Evolutionary conservation across 2,797 vertebrate species (phyloP), one percentile per base, ranked within the genome.

Genomic region (Capromys pilorides): DNA sequence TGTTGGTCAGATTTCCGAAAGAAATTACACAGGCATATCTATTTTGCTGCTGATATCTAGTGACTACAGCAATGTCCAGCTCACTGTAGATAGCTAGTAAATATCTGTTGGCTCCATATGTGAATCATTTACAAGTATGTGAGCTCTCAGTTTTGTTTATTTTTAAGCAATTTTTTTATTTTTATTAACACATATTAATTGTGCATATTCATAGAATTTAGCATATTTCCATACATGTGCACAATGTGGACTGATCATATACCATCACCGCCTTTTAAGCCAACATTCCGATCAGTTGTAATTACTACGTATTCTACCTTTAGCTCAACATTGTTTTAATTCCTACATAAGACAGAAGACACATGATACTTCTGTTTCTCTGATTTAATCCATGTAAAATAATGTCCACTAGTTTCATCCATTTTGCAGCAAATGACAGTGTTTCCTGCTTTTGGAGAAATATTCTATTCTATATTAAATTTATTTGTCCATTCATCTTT

Each of bases 1-100:
- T 85, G 36, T 57, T 93, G 67, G 67, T 90, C 51, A 79, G 7
- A 31, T 78, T 78, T 89, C 39, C n/a, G 88, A 80, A 93, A 91
- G 31, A 61, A 94, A 90, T 92, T 84, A 80, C 39, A 71, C 24
- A 94, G 41, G 79, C 19, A 36, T 18, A 18, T 66, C 16, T 88
- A 31, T 64, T 91, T 92, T 85, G 75, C 91, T 54, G 36, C 88
- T 86, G 86, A 88, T 28, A 82, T 80, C 57, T 73, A 94, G 10
- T 69, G 41, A 66, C 41, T 90, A 86, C 39, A 96, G 51, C 49
- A 93, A 94, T 66, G 28, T 45, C 45, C 86, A 8, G 54, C 16
- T 93, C 80, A 80, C 69, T 80, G n/a, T 89, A 91, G 59, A 36
- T 75, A 39, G 61, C 90, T 62, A 82, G 19, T 73, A 73, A 90